A percentile compares a stretch with the other conserved stretches of the same genome.
Evolutionary conservation across 2,113 vertebrate genomes (phyloP).

Genomic region (Eptatretus burgeri): DNA sequence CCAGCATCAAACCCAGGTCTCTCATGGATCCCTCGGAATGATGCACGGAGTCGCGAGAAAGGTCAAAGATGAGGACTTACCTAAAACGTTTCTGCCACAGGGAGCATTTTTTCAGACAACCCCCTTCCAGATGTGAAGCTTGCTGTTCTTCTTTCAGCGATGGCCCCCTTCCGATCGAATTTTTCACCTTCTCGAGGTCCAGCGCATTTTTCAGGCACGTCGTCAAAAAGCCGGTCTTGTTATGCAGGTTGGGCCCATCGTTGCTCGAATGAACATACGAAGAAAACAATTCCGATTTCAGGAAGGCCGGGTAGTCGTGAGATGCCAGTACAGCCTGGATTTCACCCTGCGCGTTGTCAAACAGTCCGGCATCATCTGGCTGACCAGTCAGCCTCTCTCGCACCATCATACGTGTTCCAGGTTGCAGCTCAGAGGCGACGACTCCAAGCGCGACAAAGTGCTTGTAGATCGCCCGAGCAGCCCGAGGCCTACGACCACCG

Average conservation of each 20-base stretch:
- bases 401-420: not conserved
- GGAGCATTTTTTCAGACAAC: too few species aligned
- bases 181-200: too few species aligned
- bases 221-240: too few species aligned
- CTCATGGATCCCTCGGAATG: too few species aligned
- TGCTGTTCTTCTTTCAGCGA: too few species aligned
- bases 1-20: too few species aligned
- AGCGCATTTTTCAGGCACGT: too few species aligned
- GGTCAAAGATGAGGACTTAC: too few species aligned
- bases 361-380: not conserved
- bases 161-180: too few species aligned
- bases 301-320: not conserved
- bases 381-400: not conserved
- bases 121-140: too few species aligned
- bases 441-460: not conserved
- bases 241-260: not conserved
- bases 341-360: conserved; percentile 5
- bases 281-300: not conserved
- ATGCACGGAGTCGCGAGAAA: too few species aligned
- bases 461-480: not conserved
- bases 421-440: not conserved
- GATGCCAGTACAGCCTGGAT: not conserved
- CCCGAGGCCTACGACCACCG: conserved; percentile 2
- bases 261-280: not conserved
- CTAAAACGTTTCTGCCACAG: too few species aligned